These are phyloP conservation scores for Bergia puertoricense DNA, from an alignment of 92 coral and sea anemone genomes.

Conservation along the genomic window DNA sequence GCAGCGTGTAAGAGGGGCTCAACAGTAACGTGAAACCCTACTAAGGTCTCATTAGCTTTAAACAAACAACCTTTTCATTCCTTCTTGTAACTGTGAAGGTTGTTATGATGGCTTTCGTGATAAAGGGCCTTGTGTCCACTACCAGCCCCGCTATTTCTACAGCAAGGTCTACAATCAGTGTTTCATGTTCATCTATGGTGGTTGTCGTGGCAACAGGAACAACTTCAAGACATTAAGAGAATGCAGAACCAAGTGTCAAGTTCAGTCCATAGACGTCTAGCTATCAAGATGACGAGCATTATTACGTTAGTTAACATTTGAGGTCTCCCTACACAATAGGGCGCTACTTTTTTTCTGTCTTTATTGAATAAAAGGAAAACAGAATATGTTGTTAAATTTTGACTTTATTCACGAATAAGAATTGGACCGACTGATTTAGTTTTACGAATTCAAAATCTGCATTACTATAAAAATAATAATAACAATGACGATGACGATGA, in stretches of 20 bases:
- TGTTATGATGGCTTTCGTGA: slow-evolving; percentile 1
- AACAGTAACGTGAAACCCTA: not conserved
- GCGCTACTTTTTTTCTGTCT: too few relatives aligned
- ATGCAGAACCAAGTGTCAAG: slow-evolving; percentile 4
- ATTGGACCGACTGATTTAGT: too few relatives aligned
- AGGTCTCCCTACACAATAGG: too few relatives aligned
- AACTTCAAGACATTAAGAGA: not conserved
- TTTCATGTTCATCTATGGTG: not conserved
- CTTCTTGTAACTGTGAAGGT: not conserved
- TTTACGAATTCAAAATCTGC: too few relatives aligned
- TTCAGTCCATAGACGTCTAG: not conserved
- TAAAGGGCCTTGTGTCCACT: not conserved
- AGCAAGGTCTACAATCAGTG: not conserved
- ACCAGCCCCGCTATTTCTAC: not conserved
- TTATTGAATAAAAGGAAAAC: too few relatives aligned
- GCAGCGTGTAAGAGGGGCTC: too few relatives aligned
- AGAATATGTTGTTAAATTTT: too few relatives aligned
- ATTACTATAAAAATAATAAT: too few relatives aligned
- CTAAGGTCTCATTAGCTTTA: not conserved
- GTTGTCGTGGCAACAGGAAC: slow-evolving; percentile 1
- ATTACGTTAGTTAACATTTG: too few relatives aligned
- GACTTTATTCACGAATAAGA: too few relatives aligned
- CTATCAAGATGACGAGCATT: too few relatives aligned
- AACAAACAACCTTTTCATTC: not conserved
- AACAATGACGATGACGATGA: too few relatives aligned